Base-by-base conservation (phyloP, 2,888 invertebrate genomes). In the Drosophila prolongata region DNA sequence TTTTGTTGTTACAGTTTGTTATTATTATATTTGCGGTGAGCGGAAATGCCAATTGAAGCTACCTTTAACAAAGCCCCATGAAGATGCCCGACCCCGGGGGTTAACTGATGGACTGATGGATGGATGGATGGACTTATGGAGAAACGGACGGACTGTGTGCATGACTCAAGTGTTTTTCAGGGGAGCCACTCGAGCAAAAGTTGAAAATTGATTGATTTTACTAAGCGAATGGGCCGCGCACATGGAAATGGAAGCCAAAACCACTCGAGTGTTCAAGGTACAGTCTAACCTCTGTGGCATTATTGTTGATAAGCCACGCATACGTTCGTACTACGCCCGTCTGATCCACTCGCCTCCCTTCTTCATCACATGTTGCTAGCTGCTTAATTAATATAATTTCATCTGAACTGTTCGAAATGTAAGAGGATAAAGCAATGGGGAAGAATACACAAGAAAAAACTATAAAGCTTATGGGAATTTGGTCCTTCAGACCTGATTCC, bases 31-130 rank as follows among this genome's bases (percentile, higher is more conserved):
- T 77, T 67, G 71, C 74, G 81, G 76, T 76, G 64, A 59, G 47
- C 83, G 83, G 83, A 83, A 82, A 76, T 82, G 77, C 86, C 83
- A 83, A 83, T 83, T 83, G 83, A 82, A 71, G 78, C 83, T 83
- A 83, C 83, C 83, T 83, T 83, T 85, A 61, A 77, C 86, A 82
- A 84, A 84, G 58, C 57, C 67, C 59, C 79, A 81, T 50, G 69
- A 81, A 79, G 80, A 81, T 75, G 82, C 53, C 59, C 56, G 58
- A 27, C 46, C 24, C 43, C 42, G 75, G 67, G 67, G 74, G 59
- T 66, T 62, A 67, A 56, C 57, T 64, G 53, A 34, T 44, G 42
- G 38, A 37, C 24, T 14, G 27, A 58, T 34, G 13, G 44, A 19
- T 19, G 14, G 37, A 44, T 27, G 38, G 38, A 30, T 24, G 35